phyloP scores from a whole-genome alignment of 2,888 invertebrate genomes.

The Apotomis betuletana region DNA sequence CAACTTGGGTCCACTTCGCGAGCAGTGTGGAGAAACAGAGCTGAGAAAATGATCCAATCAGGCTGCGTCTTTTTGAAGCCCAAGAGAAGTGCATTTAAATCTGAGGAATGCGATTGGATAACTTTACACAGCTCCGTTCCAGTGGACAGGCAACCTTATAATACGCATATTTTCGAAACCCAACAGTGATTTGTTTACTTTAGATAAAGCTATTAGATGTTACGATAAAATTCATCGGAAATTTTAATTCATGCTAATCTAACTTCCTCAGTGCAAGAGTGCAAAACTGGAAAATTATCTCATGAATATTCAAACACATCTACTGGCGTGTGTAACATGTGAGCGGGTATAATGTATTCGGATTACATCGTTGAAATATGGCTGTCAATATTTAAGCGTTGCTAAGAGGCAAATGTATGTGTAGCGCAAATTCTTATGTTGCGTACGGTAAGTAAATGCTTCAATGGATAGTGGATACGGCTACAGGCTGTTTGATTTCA shows the following conservation, averaged over 20 bases:
- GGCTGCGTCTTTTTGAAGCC: too few relatives aligned
- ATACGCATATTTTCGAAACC: too few relatives aligned
- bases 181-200: neutral
- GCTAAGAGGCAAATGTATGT: neutral
- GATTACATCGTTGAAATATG: slow-evolving; percentile 21
- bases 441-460: neutral
- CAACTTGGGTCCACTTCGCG: too few relatives aligned
- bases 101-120: too few relatives aligned
- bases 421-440: neutral
- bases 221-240: slow-evolving; percentile 10
- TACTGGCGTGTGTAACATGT: slow-evolving; percentile 9
- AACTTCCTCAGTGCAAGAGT: slow-evolving; percentile 26
- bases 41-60: too few relatives aligned
- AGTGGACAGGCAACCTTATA: too few relatives aligned
- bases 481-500: too few relatives aligned
- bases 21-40: too few relatives aligned
- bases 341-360: slow-evolving; percentile 20
- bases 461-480: too few relatives aligned
- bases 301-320: slow-evolving; percentile 28
- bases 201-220: neutral
- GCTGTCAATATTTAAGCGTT: slow-evolving; percentile 19
- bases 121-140: too few relatives aligned
- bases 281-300: slow-evolving; percentile 25
- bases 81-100: too few relatives aligned
- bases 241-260: slow-evolving; percentile 29